These are phyloP conservation scores for Manis crassicaudata DNA, from an alignment of 2,797 vertebrate species.

Conservation along the genomic window DNA sequence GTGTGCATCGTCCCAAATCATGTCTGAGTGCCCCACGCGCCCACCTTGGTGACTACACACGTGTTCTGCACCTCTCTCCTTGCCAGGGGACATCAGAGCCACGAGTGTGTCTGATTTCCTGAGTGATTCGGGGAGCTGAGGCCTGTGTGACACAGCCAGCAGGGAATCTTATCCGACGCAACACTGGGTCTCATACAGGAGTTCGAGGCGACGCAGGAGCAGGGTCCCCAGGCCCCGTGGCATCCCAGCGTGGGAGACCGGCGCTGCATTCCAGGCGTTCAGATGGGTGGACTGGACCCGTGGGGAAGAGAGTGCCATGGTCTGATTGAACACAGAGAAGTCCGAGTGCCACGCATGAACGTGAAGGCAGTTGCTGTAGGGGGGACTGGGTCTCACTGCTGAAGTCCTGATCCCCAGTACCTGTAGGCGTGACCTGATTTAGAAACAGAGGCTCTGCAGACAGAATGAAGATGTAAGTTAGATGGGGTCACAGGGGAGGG, in stretches of 20 bases:
- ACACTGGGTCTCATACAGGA: accelerated
- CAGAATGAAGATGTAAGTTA: not conserved
- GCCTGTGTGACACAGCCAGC: not conserved
- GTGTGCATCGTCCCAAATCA: not conserved
- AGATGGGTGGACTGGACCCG: accelerated
- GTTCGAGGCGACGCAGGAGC: too few species aligned
- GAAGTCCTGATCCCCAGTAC: accelerated
- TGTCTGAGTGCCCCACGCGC: accelerated
- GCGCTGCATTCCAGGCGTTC: accelerated
- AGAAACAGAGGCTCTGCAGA: not conserved
- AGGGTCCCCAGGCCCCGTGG: accelerated
- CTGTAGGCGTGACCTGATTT: accelerated
- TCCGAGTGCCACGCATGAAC: accelerated
- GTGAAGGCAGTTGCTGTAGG: accelerated
- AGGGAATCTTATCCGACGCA: accelerated
- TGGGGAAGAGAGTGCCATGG: accelerated
- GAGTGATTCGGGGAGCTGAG: not conserved
- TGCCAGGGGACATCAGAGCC: accelerated
- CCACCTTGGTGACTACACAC: accelerated
- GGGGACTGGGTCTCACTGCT: accelerated
- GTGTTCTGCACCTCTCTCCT: accelerated
- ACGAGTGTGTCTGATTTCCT: accelerated
- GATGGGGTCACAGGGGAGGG: accelerated
- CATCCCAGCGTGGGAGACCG: accelerated
- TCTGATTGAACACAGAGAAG: accelerated